Base-by-base conservation (phyloP, 2,888 invertebrate genomes). In the Meta bourneti region DNA sequence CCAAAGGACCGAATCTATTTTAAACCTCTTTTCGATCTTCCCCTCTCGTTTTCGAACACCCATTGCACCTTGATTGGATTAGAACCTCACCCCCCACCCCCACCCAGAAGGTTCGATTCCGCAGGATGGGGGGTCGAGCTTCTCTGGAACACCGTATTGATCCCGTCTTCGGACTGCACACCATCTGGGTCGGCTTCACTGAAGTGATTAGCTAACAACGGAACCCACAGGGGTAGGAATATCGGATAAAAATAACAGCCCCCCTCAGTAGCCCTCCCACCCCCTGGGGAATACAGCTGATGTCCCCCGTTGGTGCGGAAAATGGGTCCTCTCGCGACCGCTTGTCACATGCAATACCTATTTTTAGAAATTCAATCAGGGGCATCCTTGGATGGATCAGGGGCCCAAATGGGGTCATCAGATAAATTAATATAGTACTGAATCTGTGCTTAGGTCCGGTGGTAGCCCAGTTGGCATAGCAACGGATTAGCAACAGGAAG, bases 171-270 rank as follows among this genome's bases (percentile, higher is more conserved):
- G 49, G 49, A n/a, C 34, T 19, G 85, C 52, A 54, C 13, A 75
- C 85, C 85, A 85, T 85, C 78, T 85, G 85, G 85, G 77, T 19
- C 19, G 77, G 70, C 78, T 78, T 69, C 19, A 48, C 77, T 85
- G 54, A 85, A 85, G 85, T 85, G 85, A 85, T 85, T 85, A 75
- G 77, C 85, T 75, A 85, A 85, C 70, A 85, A 72, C 49, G 52
- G 52, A 7, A 16, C 34, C 11, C 16, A 7, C 48, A 34, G 82
- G 71, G 71, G 20, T 48, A 34, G 11, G 13, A 0, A 13, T 9
- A 7, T 8, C 8, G 7, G 8, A 16, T 49, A 82, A 71, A 19
- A 72, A 82, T 51, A 71, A 71, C 7, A 75, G 13, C 48, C 9
- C 48, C 48, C 8, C 13, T 19, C 13, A 48, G 48, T n/a, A n/a